Percentiles rank a stretch among this genome's conserved stretches.
Conservation (phyloP, 2,797 vertebrate genomes). For the Melanotaenia boesemani region DNA sequence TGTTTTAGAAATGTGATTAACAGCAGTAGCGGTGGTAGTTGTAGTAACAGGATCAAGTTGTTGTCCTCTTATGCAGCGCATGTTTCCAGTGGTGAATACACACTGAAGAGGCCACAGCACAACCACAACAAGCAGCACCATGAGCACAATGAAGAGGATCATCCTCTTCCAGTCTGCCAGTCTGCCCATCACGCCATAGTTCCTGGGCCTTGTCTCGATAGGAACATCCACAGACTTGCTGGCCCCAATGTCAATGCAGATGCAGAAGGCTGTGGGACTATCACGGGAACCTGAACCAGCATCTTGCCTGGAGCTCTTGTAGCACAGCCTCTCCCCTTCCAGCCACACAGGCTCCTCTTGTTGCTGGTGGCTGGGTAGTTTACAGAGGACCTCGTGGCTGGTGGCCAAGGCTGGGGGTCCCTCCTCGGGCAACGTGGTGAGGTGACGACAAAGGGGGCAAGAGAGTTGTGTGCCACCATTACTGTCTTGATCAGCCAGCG, state of each 20-base stretch:
- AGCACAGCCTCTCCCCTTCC: conserved; percentile 93
- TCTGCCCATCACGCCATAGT: conserved; percentile 61
- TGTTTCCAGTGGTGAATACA: conserved; percentile 87
- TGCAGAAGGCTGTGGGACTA: conserved; percentile 71
- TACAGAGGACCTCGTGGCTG: conserved; percentile 88
- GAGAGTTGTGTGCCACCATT: conserved; percentile 68
- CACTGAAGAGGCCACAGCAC: conserved; percentile 95
- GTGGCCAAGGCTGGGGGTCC: conserved; percentile 89
- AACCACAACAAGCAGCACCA: conserved; percentile 87
- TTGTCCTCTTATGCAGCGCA: conserved; percentile 79
- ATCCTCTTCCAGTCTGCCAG: conserved; percentile 89
- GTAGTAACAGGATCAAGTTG: fast-evolving
- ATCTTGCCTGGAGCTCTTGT: conserved; percentile 69
- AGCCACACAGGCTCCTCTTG: conserved; percentile 90
- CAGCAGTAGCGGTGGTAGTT: fast-evolving
- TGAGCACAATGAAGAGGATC: conserved; percentile 82
- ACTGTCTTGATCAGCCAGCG: conserved; percentile 65
- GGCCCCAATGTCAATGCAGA: conserved; percentile 91
- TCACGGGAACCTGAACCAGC: conserved; percentile 1
- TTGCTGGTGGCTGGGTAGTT: conserved; percentile 87
- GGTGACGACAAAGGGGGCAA: conserved; percentile 93
- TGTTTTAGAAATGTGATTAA: background rate
- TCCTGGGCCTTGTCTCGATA: conserved; percentile 7
- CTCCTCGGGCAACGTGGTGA: conserved; percentile 84
- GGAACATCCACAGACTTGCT: conserved; percentile 71